Base-by-base conservation (phyloP, 2,113 vertebrate species). In the Kryptolebias marmoratus region DNA sequence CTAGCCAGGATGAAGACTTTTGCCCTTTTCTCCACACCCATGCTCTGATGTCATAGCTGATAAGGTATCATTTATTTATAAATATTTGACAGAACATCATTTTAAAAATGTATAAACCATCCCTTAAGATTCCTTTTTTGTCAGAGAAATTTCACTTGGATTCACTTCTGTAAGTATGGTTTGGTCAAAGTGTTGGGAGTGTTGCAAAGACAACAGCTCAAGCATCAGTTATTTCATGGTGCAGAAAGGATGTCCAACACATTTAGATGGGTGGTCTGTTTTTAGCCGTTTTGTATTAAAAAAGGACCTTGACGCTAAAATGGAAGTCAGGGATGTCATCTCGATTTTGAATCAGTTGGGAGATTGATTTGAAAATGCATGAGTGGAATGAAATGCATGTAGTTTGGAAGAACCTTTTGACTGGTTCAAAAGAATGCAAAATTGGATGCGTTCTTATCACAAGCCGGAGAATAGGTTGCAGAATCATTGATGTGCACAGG, bases 301-400 rank as follows among this genome's bases (percentile, higher is more conserved):
- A 73, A 15, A 57, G 62, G 64, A 82, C 77, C 64, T 79, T 60
- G 73, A 81, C 65, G 58, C 45, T 16, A 52, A 49, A 58, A 49
- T 57, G 28, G 73, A 77, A 81, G 74, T 82, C 76, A 75, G 84
- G 82, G 55, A 79, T 59, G 65, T 62, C 79, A 76, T 77, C 10
- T 87, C 47, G 31, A 64, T 76, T 87, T 83, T 63, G 61, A 82
- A 81, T 75, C 72, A 66, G 2, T 69, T 32, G 15, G 50, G 50
- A 76, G 74, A 77, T 72, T 79, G 83, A 73, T 76, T 82, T 70
- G 52, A 80, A 88, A 87, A 79, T 80, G 76, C 44, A 15, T 45
- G 30, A 53, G 58, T 56, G 56, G 61, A 68, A 77, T 70, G 58
- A 73, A 78, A 69, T 55, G 42, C 53, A 7, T 49, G 44, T 52